These are phyloP conservation scores for Turnix velox DNA, from an alignment of 2,113 vertebrate species.

Conservation along the genomic window DNA sequence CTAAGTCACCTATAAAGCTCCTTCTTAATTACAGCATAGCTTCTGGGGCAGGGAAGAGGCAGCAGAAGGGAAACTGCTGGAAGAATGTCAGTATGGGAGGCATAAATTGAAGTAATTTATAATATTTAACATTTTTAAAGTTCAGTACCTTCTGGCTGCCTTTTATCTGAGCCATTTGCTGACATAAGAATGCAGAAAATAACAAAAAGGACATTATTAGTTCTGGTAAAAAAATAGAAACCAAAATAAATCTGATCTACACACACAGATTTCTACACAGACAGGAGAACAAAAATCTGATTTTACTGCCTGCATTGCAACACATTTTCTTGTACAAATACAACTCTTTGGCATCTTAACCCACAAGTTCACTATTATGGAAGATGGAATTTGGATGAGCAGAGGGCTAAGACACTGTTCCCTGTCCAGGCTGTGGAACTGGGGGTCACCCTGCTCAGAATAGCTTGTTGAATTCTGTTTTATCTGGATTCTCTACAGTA, in stretches of 20 bases:
- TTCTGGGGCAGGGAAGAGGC: not conserved
- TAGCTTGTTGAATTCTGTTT: not conserved
- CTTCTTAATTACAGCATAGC: not conserved
- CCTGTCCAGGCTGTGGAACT: not conserved
- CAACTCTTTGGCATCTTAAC: not conserved
- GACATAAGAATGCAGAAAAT: not conserved
- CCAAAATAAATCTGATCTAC: not conserved
- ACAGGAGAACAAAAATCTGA: not conserved
- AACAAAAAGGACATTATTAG: accelerated
- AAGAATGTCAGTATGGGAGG: not conserved
- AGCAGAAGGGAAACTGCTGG: not conserved
- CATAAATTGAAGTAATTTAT: not conserved
- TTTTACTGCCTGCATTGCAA: not conserved
- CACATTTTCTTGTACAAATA: not conserved
- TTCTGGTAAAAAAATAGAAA: not conserved
- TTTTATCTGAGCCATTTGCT: not conserved
- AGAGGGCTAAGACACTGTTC: accelerated
- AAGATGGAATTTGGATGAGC: not conserved
- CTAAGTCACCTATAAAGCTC: not conserved
- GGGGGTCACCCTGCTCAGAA: not conserved
- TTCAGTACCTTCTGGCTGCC: not conserved
- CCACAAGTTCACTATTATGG: accelerated
- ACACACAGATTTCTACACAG: not conserved
- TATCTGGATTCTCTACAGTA: not conserved
- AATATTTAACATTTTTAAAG: not conserved